Evolutionary conservation across 1,140 invertebrate species (phyloP).

Genomic region (Agrilus planipennis): DNA sequence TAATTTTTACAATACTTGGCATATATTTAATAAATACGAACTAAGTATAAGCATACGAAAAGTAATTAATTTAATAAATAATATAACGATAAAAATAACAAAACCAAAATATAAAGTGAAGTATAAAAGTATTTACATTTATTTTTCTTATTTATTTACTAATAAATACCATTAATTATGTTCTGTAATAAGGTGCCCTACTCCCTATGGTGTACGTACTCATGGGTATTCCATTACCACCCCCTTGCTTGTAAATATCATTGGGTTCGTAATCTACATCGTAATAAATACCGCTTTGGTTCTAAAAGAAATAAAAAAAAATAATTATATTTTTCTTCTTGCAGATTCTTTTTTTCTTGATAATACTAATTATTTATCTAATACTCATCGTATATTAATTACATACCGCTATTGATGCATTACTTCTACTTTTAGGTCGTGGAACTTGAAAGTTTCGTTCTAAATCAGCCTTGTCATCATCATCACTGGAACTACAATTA

Average conservation of each 20-base stretch:
- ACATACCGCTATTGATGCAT: conserved; percentile 54
- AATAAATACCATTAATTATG: conserved; percentile 14
- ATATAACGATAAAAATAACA: not conserved
- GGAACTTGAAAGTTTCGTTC: conserved; percentile 56
- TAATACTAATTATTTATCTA: not conserved
- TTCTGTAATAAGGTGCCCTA: conserved; percentile 32
- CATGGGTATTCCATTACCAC: conserved; percentile 51
- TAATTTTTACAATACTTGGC: not conserved
- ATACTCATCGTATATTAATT: not conserved
- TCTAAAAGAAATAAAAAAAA: conserved; percentile 34
- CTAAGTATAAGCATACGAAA: not conserved
- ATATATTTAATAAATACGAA: not conserved
- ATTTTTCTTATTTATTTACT: no score
- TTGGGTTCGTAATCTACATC: conserved; percentile 72
- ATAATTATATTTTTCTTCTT: not conserved
- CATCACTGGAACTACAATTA: conserved; percentile 51
- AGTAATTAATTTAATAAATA: conserved; percentile 1
- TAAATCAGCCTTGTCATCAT: conserved; percentile 61
- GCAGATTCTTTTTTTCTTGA: not conserved
- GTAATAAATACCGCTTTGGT: conserved; percentile 78
- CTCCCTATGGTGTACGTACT: conserved; percentile 50
- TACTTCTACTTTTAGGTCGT: conserved; percentile 62
- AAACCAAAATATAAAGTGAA: not conserved
- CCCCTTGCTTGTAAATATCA: conserved; percentile 44
- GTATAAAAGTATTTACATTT: conserved; percentile 8